These are phyloP conservation scores for Drosophila tripunctata DNA, from an alignment of 2,888 invertebrate genomes.

Conservation along the genomic window DNA sequence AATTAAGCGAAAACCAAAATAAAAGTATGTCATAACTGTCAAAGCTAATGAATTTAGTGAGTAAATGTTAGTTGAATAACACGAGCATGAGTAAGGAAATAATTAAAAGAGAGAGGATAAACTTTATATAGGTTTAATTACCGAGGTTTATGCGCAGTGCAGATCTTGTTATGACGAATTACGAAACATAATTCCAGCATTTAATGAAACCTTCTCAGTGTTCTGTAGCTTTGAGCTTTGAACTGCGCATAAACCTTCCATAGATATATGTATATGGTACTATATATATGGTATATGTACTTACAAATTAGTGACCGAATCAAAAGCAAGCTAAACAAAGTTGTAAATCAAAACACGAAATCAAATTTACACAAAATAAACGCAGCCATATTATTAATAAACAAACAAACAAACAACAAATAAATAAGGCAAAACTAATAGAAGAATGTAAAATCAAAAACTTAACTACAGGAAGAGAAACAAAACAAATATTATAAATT, in stretches of 20 bases:
- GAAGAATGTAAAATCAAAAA: conserved; percentile 77
- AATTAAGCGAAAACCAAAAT: conserved; percentile 22
- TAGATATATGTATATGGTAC: too few species aligned
- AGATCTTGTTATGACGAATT: conserved; percentile 2
- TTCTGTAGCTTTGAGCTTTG: conserved; percentile 22
- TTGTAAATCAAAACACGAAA: conserved; percentile 62
- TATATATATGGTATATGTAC: too few species aligned
- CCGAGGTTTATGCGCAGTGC: conserved; percentile 43
- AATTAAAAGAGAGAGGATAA: conserved; percentile 12
- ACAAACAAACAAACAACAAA: conserved; percentile 16
- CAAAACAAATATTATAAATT: conserved; percentile 35
- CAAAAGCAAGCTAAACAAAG: conserved; percentile 45
- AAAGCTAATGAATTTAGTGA: conserved; percentile 48
- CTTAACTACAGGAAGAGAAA: conserved; percentile 71
- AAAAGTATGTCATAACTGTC: conserved; percentile 37
- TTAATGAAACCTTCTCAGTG: conserved; percentile 10
- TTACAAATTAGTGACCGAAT: conserved; percentile 27
- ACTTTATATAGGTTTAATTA: conserved; percentile 39
- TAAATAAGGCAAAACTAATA: conserved; percentile 34
- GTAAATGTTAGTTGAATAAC: conserved; percentile 65
- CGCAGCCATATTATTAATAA: conserved; percentile 22
- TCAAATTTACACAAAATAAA: conserved; percentile 33
- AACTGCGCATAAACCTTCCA: conserved; percentile 36
- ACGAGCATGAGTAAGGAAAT: conserved; percentile 20
- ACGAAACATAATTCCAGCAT: conserved; percentile 19